A percentile compares a stretch with the other conserved stretches of the same genome.
Evolutionary conservation across 1,140 invertebrate species (phyloP).

Genomic region (Batillaria attramentaria): DNA sequence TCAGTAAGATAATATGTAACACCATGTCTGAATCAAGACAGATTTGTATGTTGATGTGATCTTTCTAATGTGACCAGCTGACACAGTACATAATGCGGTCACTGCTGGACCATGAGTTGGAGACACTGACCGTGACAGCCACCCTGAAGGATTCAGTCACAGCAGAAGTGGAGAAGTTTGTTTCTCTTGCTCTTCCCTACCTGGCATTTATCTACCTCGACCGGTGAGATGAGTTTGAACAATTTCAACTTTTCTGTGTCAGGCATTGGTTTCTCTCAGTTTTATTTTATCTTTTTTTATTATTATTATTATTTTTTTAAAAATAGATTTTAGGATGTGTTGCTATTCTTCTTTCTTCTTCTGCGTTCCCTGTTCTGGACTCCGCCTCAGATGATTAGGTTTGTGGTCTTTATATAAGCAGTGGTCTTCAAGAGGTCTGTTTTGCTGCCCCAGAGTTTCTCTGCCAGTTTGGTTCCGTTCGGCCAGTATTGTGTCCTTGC

Average conservation of each 20-base stretch:
- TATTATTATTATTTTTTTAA: conserved; percentile 19
- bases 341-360: not conserved
- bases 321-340: not conserved
- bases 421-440: too few species aligned
- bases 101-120: not conserved
- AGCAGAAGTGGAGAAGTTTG: conserved; percentile 50
- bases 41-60: too few species aligned
- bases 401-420: too few species aligned
- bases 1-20: too few species aligned
- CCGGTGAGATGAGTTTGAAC: conserved; percentile 47
- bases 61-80: not conserved
- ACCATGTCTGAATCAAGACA: too few species aligned
- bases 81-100: conserved; percentile 12
- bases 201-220: conserved; percentile 47
- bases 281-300: not conserved
- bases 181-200: conserved; percentile 47
- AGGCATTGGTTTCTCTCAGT: not conserved
- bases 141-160: conserved; percentile 35
- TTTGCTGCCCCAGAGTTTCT: too few species aligned
- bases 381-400: too few species aligned
- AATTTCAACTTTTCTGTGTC: not conserved
- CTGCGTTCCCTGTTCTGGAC: too few species aligned
- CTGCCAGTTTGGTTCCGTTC: too few species aligned
- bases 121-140: not conserved
- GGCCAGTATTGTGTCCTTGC: too few species aligned